Conservation (phyloP, 2,113 vertebrate genomes). For the Origma solitaria region DNA sequence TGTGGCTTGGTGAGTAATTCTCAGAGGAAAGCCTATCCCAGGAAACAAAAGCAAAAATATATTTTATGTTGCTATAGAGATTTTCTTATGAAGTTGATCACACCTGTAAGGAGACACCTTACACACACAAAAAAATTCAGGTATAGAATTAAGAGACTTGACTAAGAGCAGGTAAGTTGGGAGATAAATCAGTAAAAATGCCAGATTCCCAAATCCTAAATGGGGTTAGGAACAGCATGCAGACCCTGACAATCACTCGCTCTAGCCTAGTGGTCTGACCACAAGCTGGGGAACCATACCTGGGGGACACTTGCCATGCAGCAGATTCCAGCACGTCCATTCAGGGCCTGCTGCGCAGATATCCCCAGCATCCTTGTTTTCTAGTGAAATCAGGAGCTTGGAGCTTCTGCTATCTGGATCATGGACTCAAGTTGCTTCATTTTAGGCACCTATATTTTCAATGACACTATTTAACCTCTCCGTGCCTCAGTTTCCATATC, state of each 20-base stretch:
- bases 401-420: background rate
- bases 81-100: background rate
- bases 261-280: background rate
- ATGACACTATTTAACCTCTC: background rate
- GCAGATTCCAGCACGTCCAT: background rate
- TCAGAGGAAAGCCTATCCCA: background rate
- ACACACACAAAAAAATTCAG: background rate
- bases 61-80: background rate
- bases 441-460: background rate
- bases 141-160: background rate
- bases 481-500: constrained; percentile 35
- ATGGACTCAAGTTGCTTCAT: background rate
- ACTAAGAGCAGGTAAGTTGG: background rate
- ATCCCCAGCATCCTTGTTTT: background rate
- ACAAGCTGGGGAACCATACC: background rate
- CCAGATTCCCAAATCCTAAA: background rate
- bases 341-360: background rate
- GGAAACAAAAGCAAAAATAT: background rate
- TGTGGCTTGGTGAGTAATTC: background rate
- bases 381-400: background rate
- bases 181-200: background rate
- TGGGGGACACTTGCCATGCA: background rate
- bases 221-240: background rate
- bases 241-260: background rate
- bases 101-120: background rate